Conservation (phyloP, 2,113 vertebrate genomes). For the Amblyopsis rosae region DNA sequence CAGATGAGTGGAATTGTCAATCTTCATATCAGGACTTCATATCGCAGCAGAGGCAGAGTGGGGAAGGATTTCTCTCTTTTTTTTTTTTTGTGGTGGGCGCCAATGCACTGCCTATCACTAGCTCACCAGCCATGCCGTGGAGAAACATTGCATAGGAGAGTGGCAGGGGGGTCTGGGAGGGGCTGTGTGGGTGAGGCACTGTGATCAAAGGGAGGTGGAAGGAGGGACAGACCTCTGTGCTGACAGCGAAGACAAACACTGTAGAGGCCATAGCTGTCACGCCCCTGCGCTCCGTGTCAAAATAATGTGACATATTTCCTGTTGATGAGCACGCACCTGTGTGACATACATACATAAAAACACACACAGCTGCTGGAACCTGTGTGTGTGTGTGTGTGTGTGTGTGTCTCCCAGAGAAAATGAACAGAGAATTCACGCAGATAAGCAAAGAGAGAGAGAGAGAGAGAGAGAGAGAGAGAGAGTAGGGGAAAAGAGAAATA, state of each 20-base stretch:
- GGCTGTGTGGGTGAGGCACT: not conserved
- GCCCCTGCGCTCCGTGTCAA: constrained; percentile 32
- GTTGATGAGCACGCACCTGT: constrained; percentile 16
- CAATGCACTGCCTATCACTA: constrained; percentile 54
- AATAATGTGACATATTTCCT: constrained; percentile 41
- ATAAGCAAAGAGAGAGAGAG: not conserved
- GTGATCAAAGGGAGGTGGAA: constrained; percentile 58
- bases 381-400: constrained; percentile 19
- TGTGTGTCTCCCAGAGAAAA: constrained; percentile 9
- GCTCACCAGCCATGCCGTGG: constrained; percentile 31
- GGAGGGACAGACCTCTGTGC: constrained; percentile 46
- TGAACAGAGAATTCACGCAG: not conserved
- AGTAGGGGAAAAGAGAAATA: not conserved
- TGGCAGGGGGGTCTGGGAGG: not conserved
- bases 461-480: not conserved
- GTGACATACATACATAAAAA: constrained; percentile 21
- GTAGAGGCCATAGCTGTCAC: constrained; percentile 25
- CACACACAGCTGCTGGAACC: constrained; percentile 22
- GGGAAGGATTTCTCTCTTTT: constrained; percentile 30
- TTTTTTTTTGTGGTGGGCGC: constrained; percentile 33
- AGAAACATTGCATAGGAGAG: no score
- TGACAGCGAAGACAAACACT: constrained; percentile 30
- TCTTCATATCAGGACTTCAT: constrained; percentile 49
- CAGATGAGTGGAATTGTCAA: constrained; percentile 47
- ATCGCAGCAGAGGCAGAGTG: constrained; percentile 44